A percentile compares a stretch with the other conserved stretches of the same genome.
These are phyloP conservation scores for Caenorhabditis sp. DNA, from an alignment of 2,888 invertebrate species.

Conservation along the genomic window DNA sequence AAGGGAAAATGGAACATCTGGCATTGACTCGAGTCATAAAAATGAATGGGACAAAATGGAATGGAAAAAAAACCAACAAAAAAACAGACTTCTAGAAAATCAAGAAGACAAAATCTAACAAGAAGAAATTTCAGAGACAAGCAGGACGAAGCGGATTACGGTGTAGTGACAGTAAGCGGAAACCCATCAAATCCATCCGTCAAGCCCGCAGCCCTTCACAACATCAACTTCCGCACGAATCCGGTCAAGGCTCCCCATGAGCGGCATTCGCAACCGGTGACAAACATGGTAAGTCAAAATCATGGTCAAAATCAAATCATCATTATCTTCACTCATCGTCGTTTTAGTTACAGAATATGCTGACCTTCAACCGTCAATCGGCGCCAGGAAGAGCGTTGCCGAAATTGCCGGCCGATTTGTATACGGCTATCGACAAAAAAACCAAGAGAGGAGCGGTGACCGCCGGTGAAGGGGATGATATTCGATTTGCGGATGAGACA, in stretches of 20 bases:
- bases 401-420: conserved; percentile 69
- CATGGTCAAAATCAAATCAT: conserved; percentile 10
- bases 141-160: conserved; percentile 57
- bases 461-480: conserved; percentile 55
- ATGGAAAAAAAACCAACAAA: conserved; percentile 2
- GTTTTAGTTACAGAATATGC: conserved; percentile 44
- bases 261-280: conserved; percentile 65
- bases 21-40: neutral
- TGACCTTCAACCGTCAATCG: conserved; percentile 59
- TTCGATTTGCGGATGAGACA: conserved; percentile 72
- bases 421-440: conserved; percentile 72
- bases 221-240: conserved; percentile 56
- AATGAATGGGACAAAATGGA: neutral
- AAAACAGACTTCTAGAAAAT: no score
- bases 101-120: no score
- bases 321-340: conserved; percentile 2
- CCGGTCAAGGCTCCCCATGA: conserved; percentile 50
- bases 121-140: conserved; percentile 51
- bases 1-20: conserved; percentile 1
- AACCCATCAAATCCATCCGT: conserved; percentile 20
- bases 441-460: conserved; percentile 43
- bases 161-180: conserved; percentile 53
- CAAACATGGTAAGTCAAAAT: conserved; percentile 38
- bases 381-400: conserved; percentile 71
- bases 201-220: conserved; percentile 40